Conservation (phyloP, 2,888 invertebrate species). For the Plemyria rubiginata region DNA sequence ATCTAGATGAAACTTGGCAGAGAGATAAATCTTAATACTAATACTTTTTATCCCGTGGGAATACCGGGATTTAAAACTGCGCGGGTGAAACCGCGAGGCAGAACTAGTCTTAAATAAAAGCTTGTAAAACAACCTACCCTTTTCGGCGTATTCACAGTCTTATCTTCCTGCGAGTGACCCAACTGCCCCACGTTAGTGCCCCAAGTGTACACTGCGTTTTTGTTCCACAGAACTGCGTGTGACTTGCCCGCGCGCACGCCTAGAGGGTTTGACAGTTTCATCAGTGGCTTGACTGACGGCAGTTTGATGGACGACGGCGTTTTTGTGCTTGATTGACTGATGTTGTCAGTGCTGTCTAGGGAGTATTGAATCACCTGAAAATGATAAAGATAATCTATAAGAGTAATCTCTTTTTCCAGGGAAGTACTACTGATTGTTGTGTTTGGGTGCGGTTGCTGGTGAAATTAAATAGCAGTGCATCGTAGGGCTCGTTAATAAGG, state of each 20-base stretch:
- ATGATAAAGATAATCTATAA: constrained; percentile 2
- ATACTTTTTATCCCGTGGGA: no score
- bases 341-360: constrained; percentile 64
- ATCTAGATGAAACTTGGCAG: no score
- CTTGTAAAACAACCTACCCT: constrained; percentile 54
- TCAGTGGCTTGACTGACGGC: constrained; percentile 62
- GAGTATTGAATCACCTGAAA: constrained; percentile 73
- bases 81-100: no score
- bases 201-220: constrained; percentile 89
- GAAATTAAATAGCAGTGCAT: no score
- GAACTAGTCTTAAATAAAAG: no score
- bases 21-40: no score
- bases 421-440: no score
- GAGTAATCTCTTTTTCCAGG: no score
- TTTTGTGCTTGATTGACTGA: constrained; percentile 66
- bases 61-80: no score
- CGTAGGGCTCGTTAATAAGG: no score
- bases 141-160: constrained; percentile 75
- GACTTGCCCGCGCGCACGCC: constrained; percentile 88
- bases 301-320: constrained; percentile 65
- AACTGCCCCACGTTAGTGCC: constrained; percentile 93
- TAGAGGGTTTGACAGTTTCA: constrained; percentile 64
- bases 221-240: constrained; percentile 89
- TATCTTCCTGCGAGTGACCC: constrained; percentile 86
- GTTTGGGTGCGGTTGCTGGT: no score